Conservation (phyloP, 2,797 vertebrate species). For the Mareca strepera region DNA sequence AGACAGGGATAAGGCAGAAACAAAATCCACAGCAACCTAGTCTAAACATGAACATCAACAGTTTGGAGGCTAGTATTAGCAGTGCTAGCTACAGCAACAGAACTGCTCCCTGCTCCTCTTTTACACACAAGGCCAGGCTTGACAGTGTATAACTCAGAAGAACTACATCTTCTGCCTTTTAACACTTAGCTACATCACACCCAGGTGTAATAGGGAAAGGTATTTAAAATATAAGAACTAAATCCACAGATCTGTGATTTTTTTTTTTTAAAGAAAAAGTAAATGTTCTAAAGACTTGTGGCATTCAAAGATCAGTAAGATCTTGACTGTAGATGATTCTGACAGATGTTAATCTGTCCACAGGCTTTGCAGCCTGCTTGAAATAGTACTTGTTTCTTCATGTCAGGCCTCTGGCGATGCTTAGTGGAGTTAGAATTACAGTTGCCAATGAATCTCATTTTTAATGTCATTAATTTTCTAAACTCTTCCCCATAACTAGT, state of each 20-base stretch:
- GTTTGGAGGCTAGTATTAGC: not conserved
- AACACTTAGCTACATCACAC: not conserved
- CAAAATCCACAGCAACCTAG: not conserved
- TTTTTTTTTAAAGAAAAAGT: not conserved
- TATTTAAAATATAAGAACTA: not conserved
- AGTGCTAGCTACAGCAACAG: not conserved
- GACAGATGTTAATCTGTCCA: slow-evolving; percentile 43
- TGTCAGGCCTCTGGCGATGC: slow-evolving; percentile 47
- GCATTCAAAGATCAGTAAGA: not conserved
- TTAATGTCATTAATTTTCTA: slow-evolving; percentile 42
- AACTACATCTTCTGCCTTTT: not conserved
- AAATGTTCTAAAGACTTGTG: not conserved
- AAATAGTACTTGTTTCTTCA: slow-evolving; percentile 47
- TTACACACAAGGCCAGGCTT: not conserved
- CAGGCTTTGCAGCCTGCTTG: slow-evolving; percentile 24
- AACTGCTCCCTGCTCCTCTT: not conserved
- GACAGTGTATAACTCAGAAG: not conserved
- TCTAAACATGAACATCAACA: not conserved
- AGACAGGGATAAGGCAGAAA: not conserved
- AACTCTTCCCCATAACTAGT: slow-evolving; percentile 24
- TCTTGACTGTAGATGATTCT: not conserved
- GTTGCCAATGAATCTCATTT: slow-evolving; percentile 29
- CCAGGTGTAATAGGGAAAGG: not conserved
- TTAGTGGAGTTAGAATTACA: slow-evolving; percentile 23
- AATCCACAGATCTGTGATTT: not conserved